Conservation (phyloP, 2,888 invertebrate species). For the Tenodera sinensis region DNA sequence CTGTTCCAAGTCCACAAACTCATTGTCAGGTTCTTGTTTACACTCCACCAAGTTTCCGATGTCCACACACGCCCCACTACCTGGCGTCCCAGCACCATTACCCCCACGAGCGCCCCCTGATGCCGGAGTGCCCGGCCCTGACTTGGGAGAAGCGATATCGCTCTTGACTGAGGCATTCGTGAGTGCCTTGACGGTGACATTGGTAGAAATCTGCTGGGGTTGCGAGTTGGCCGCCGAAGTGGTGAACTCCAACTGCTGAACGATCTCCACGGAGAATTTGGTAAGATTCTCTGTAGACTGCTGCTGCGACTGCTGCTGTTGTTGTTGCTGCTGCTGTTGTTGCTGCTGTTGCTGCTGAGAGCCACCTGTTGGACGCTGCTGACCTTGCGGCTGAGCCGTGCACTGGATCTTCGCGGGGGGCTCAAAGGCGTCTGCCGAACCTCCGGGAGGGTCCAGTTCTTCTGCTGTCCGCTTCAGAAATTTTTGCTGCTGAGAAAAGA, state of each 20-base stretch:
- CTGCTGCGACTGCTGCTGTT: slow-evolving; percentile 31
- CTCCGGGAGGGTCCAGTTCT: slow-evolving; percentile 53
- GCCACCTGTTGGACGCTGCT: slow-evolving; percentile 52
- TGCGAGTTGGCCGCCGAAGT: slow-evolving; percentile 83
- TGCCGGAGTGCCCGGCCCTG: slow-evolving; percentile 47
- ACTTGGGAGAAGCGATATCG: slow-evolving; percentile 49
- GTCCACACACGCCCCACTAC: slow-evolving; percentile 46
- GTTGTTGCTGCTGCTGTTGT: slow-evolving; percentile 43
- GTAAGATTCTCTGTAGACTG: slow-evolving; percentile 49
- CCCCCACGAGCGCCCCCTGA: slow-evolving; percentile 39
- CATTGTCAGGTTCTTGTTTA: slow-evolving; percentile 75
- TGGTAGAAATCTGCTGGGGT: slow-evolving; percentile 86
- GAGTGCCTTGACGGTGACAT: slow-evolving; percentile 83
- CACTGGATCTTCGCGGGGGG: slow-evolving; percentile 73
- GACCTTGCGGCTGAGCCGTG: slow-evolving; percentile 46
- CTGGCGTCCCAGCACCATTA: slow-evolving; percentile 38
- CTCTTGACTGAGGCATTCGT: slow-evolving; percentile 65
- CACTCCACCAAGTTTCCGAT: slow-evolving; percentile 72
- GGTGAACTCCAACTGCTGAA: slow-evolving; percentile 86
- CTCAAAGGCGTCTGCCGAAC: slow-evolving; percentile 55
- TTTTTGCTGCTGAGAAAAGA: slow-evolving; percentile 70
- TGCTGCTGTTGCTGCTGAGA: slow-evolving; percentile 44
- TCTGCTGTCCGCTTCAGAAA: slow-evolving; percentile 71
- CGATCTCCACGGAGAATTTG: slow-evolving; percentile 89
- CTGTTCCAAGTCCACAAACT: slow-evolving; percentile 80